phyloP scores from a whole-genome alignment of 2,888 invertebrate genomes.

The Amblyjoppa proteus region DNA sequence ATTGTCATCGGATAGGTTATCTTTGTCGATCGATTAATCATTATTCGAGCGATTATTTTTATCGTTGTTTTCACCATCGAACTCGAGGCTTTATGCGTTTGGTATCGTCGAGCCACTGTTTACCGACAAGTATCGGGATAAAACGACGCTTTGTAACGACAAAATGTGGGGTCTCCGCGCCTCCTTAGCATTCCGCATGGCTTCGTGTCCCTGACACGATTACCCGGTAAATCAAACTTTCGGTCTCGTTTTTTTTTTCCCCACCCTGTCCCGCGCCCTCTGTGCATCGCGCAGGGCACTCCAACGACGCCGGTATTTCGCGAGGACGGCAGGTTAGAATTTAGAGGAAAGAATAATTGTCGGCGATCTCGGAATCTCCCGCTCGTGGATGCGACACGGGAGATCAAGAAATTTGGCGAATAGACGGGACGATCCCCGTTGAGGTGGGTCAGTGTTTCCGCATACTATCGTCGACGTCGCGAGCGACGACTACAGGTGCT shows the following conservation, averaged over 20 bases:
- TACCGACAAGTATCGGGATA: slow-evolving; percentile 69
- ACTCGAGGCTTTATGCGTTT: background rate
- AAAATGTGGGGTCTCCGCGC: slow-evolving; percentile 31
- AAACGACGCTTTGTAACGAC: slow-evolving; percentile 64
- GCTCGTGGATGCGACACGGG: slow-evolving; percentile 38
- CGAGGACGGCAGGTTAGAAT: background rate
- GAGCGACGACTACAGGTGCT: slow-evolving; percentile 6
- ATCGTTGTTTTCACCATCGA: background rate
- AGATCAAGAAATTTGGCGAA: slow-evolving; percentile 59
- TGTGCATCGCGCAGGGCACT: background rate
- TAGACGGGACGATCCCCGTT: slow-evolving; percentile 62
- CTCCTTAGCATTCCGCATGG: slow-evolving; percentile 47
- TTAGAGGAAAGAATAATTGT: background rate
- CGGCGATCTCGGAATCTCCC: background rate
- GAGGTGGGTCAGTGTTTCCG: slow-evolving; percentile 62
- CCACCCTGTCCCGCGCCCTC: background rate
- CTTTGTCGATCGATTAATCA: background rate
- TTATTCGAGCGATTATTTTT: background rate
- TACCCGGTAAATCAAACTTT: slow-evolving; percentile 82
- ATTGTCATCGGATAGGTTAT: background rate
- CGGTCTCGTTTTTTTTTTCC: slow-evolving; percentile 78
- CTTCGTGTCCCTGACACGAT: slow-evolving; percentile 81
- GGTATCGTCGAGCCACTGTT: slow-evolving; percentile 46
- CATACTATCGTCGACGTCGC: slow-evolving; percentile 27
- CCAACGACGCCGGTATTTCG: background rate